phyloP scores from a whole-genome alignment of 2,888 invertebrate species.

The Chaetoderma sp. region DNA sequence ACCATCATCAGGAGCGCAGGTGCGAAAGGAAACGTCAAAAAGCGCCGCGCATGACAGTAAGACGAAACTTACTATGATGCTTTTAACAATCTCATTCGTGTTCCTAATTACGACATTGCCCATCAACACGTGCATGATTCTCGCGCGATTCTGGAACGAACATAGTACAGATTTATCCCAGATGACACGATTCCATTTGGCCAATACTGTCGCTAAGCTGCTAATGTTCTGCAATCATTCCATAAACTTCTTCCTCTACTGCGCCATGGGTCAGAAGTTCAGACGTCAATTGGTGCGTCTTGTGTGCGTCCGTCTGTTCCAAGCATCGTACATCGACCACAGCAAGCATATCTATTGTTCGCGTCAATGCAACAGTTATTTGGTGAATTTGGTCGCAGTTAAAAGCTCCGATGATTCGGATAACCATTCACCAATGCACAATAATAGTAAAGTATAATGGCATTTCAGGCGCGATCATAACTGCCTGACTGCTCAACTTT shows the following conservation, averaged over 20 bases:
- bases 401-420: no score
- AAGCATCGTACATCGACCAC: conserved; percentile 35
- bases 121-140: conserved; percentile 54
- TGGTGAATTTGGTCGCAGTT: no score
- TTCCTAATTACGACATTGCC: conserved; percentile 65
- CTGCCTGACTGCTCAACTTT: no score
- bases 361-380: conserved; percentile 12
- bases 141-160: conserved; percentile 39
- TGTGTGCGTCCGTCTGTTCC: conserved; percentile 24
- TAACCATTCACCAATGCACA: no score
- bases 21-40: neutral
- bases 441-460: no score
- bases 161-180: conserved; percentile 19
- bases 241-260: conserved; percentile 60
- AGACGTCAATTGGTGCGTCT: conserved; percentile 40
- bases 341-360: conserved; percentile 55
- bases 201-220: conserved; percentile 55
- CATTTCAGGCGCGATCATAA: no score
- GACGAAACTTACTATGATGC: conserved; percentile 60
- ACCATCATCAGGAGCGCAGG: neutral
- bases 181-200: conserved; percentile 45
- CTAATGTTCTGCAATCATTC: conserved; percentile 65
- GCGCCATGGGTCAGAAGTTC: conserved; percentile 55
- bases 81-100: conserved; percentile 63
- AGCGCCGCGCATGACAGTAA: no score